phyloP scores from a whole-genome alignment of 2,797 vertebrate genomes.

The Bradypodion pumilum region DNA sequence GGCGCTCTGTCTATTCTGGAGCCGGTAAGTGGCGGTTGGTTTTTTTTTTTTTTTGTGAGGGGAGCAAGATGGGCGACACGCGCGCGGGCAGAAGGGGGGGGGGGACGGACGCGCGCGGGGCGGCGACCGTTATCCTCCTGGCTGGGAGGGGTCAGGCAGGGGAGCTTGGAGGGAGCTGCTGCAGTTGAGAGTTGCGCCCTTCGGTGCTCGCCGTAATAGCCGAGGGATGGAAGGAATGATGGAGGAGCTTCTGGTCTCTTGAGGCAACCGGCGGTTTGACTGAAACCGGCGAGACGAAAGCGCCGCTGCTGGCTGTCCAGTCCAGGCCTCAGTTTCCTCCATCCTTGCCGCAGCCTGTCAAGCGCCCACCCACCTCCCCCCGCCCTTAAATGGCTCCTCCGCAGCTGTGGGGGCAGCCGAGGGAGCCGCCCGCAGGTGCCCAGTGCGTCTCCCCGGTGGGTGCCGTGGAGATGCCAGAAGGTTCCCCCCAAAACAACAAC shows the following conservation, averaged over 20 bases:
- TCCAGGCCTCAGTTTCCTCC: neutral
- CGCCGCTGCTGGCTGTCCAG: neutral
- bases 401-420: slow-evolving; percentile 9
- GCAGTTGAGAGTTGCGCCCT: neutral
- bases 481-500: too few relatives aligned
- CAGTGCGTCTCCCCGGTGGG: neutral
- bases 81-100: neutral
- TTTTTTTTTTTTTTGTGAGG: neutral
- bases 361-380: neutral
- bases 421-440: slow-evolving; percentile 25
- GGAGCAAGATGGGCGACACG: neutral
- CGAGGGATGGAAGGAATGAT: neutral
- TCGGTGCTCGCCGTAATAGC: neutral
- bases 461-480: neutral
- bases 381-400: neutral
- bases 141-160: too few relatives aligned
- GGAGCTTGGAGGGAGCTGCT: neutral
- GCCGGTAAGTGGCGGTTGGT: neutral
- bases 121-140: too few relatives aligned
- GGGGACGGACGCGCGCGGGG: neutral
- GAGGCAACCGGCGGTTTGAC: neutral
- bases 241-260: neutral
- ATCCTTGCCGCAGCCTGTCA: slow-evolving; percentile 27
- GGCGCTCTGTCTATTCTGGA: too few relatives aligned
- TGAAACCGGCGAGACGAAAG: neutral